Conservation (phyloP, 2,797 vertebrate genomes). For the Coracias cyanogaster region DNA sequence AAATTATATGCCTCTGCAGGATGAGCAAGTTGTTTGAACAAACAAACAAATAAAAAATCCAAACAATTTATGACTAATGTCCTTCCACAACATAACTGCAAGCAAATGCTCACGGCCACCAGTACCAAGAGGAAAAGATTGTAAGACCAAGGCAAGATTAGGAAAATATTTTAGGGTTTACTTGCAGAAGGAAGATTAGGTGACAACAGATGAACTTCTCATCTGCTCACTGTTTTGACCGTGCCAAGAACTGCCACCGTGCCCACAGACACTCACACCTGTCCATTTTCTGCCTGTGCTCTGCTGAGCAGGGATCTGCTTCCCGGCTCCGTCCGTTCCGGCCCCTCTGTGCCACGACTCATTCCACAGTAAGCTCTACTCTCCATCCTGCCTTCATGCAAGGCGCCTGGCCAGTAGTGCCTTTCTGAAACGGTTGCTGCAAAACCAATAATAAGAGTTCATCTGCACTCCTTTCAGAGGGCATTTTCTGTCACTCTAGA, state of each 20-base stretch:
- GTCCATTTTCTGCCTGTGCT: not conserved
- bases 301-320: not conserved
- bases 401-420: fast-evolving
- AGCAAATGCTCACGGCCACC: not conserved
- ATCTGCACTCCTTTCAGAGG: not conserved
- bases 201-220: not conserved
- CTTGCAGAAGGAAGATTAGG: not conserved
- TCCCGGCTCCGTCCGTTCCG: not conserved
- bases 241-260: too few species aligned
- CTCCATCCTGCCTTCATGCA: not conserved
- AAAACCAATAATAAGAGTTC: not conserved
- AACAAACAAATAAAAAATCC: too few species aligned
- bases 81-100: not conserved
- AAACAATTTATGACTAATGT: not conserved
- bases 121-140: not conserved
- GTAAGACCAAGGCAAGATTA: not conserved
- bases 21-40: not conserved
- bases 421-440: not conserved
- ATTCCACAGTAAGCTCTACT: not conserved
- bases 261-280: not conserved
- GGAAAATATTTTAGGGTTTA: not conserved
- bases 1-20: not conserved
- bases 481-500: not conserved
- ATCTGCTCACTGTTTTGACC: not conserved
- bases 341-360: not conserved